Conservation (phyloP, 2,113 vertebrate genomes). For the Atherinomorus stipes region DNA sequence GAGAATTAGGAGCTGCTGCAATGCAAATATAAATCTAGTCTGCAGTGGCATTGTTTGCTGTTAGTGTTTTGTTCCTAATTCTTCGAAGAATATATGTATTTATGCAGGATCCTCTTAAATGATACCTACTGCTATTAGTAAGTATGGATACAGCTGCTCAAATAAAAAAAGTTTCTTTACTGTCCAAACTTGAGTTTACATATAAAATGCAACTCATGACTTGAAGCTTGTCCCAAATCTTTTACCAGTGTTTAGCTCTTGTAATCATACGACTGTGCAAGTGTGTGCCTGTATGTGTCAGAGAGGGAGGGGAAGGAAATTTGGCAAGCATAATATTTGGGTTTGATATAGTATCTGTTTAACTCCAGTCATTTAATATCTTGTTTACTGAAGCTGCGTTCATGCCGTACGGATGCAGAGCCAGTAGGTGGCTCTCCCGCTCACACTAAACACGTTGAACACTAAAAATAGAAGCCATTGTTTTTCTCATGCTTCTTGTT, state of each 20-base stretch:
- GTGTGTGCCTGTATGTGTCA: neutral
- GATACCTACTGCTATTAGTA: no score
- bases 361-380: constrained; percentile 52
- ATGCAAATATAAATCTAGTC: neutral
- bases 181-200: no score
- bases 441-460: neutral
- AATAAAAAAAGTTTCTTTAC: no score
- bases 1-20: no score
- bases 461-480: constrained; percentile 49
- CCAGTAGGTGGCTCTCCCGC: constrained; percentile 20
- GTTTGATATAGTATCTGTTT: constrained; percentile 61
- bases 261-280: neutral
- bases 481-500: constrained; percentile 20
- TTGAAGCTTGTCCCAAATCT: neutral
- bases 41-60: neutral
- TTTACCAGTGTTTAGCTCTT: neutral
- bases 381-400: constrained; percentile 57
- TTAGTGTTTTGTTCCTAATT: neutral
- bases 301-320: neutral
- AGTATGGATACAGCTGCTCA: no score
- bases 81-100: neutral
- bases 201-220: neutral
- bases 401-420: constrained; percentile 22
- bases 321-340: constrained; percentile 45
- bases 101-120: neutral